These are phyloP conservation scores for Anolis carolinensis DNA, from an alignment of 2,113 vertebrate genomes.

Conservation along the genomic window DNA sequence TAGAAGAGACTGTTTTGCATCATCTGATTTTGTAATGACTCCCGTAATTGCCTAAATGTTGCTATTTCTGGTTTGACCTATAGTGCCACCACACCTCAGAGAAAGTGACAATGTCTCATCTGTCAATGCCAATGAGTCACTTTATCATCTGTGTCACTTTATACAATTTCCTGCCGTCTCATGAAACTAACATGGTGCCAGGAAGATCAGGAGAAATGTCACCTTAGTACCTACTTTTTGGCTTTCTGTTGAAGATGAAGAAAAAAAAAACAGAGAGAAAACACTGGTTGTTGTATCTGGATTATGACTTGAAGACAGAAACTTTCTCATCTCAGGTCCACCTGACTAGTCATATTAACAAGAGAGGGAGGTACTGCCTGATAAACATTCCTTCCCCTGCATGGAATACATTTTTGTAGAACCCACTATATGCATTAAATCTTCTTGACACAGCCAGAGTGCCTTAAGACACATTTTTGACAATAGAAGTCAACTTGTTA, in stretches of 20 bases:
- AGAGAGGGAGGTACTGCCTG: neutral
- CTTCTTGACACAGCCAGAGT: neutral
- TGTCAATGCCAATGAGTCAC: no score
- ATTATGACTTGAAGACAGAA: constrained; percentile 7
- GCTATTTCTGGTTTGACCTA: no score
- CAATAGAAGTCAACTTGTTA: constrained; percentile 24
- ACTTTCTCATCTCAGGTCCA: neutral
- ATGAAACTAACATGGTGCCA: no score
- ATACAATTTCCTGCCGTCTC: no score
- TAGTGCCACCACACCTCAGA: no score
- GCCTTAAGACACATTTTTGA: constrained; percentile 28
- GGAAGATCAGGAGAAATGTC: neutral
- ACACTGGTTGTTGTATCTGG: neutral
- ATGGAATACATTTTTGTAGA: neutral
- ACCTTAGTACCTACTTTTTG: neutral
- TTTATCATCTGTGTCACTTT: no score
- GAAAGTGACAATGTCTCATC: no score
- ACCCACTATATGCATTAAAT: constrained; percentile 5
- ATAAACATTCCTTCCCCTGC: neutral
- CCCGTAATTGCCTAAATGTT: no score
- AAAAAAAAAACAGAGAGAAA: no score
- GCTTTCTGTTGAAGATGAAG: neutral
- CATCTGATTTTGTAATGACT: no score
- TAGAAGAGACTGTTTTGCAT: no score
- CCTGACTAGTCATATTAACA: neutral